Conservation (phyloP, 2,113 vertebrate species). For the Ochotona curzoniae region DNA sequence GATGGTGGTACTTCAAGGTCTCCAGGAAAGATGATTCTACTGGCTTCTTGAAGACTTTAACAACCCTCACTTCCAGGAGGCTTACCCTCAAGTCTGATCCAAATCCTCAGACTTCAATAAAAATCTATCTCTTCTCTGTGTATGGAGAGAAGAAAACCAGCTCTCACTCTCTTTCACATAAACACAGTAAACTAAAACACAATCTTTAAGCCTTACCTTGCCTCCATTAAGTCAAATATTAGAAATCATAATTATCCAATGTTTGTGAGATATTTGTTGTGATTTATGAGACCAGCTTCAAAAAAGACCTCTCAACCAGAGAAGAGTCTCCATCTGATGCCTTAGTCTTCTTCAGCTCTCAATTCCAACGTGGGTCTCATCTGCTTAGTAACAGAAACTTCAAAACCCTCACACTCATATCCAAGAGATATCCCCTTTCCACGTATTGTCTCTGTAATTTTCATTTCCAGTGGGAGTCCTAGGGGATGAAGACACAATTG, state of each 20-base stretch:
- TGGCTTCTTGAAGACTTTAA: not conserved
- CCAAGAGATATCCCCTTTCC: not conserved
- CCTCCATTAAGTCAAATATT: not conserved
- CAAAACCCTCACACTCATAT: not conserved
- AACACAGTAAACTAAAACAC: not conserved
- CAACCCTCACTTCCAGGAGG: not conserved
- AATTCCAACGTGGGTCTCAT: not conserved
- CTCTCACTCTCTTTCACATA: not conserved
- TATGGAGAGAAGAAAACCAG: not conserved
- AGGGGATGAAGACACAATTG: not conserved
- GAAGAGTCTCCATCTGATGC: not conserved
- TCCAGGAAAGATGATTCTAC: not conserved
- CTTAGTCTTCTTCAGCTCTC: not conserved
- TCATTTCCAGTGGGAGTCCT: not conserved
- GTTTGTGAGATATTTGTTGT: not conserved
- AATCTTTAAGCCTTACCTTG: not conserved
- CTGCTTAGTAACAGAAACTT: not conserved
- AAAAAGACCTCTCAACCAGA: not conserved
- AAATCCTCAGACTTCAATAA: not conserved
- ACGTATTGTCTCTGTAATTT: not conserved
- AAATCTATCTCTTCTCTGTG: not conserved
- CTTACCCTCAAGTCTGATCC: not conserved
- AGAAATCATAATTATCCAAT: not conserved
- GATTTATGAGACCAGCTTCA: not conserved
- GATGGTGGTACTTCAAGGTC: not conserved